Evolutionary conservation across 2,797 vertebrate species (phyloP).

Genomic region (Rachycentron canadum): DNA sequence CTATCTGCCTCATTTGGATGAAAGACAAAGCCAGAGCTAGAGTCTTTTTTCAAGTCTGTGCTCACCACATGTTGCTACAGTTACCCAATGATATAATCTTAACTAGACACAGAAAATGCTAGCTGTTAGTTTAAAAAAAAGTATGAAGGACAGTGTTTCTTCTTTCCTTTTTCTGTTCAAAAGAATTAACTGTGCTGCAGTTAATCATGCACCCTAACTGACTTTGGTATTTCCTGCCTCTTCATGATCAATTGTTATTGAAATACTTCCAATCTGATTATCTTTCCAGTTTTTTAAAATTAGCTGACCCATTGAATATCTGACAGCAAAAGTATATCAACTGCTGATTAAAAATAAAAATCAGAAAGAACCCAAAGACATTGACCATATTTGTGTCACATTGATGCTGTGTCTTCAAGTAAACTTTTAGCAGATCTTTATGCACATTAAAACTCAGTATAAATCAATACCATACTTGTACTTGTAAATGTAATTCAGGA

Average conservation of each 20-base stretch:
- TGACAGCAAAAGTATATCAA: neutral
- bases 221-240: neutral
- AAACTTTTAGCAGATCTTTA: neutral
- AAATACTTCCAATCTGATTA: neutral
- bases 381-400: neutral
- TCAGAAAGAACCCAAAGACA: neutral
- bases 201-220: neutral
- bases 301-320: neutral
- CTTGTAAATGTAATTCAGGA: neutral
- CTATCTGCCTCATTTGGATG: constrained; percentile 14
- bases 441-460: neutral
- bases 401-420: neutral
- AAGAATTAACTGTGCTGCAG: neutral
- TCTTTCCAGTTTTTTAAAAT: neutral
- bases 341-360: too few relatives aligned
- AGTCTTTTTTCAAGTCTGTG: neutral
- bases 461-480: neutral
- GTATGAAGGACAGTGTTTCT: neutral
- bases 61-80: neutral
- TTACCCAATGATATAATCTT: neutral
- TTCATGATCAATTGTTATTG: neutral
- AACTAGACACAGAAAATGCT: neutral
- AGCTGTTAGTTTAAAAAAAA: neutral
- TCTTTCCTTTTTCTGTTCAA: neutral
- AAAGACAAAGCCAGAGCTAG: neutral